Conservation (phyloP, 2,888 invertebrate species). For the Arrhopalites spinosus region DNA sequence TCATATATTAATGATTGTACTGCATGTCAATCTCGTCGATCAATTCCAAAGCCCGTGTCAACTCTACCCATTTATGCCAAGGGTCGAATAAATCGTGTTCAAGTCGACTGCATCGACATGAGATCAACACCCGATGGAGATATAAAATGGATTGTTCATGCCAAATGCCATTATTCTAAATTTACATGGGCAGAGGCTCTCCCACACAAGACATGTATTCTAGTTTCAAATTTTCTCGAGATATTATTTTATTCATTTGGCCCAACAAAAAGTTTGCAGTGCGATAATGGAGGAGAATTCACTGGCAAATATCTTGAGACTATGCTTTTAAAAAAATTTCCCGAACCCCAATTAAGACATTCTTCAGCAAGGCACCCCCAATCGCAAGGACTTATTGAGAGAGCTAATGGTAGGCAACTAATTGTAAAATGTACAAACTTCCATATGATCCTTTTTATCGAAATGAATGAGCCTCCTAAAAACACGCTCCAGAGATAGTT, state of each 20-base stretch:
- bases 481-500: too few relatives aligned
- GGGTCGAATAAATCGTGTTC: too few relatives aligned
- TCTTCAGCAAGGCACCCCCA: background rate
- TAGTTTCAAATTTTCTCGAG: background rate
- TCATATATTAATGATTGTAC: too few relatives aligned
- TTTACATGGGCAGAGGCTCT: background rate
- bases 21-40: too few relatives aligned
- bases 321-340: background rate
- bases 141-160: background rate
- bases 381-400: background rate
- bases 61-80: too few relatives aligned
- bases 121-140: background rate
- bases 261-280: background rate
- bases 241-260: background rate
- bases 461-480: too few relatives aligned
- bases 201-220: background rate
- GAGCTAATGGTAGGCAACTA: background rate
- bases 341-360: background rate
- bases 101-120: too few relatives aligned
- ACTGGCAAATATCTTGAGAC: background rate
- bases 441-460: too few relatives aligned
- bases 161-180: background rate
- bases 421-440: too few relatives aligned
- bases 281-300: background rate
- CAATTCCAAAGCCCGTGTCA: too few relatives aligned